Evolutionary conservation across 2,888 invertebrate genomes (phyloP).

Genomic region (Lasioglossum vierecki): DNA sequence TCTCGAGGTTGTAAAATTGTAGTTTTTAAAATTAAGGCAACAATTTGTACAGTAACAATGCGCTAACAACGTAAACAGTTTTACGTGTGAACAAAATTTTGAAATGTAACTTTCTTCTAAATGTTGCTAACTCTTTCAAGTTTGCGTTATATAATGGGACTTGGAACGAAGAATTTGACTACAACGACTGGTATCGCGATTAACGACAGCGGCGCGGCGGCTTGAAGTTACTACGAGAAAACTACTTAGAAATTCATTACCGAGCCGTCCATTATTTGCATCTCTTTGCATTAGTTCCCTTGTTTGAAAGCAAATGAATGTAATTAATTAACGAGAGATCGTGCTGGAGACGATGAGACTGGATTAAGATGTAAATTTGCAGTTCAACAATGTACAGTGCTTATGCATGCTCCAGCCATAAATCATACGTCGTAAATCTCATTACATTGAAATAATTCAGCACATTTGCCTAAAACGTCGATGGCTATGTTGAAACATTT

Average conservation of each 20-base stretch:
- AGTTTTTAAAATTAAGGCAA: background rate
- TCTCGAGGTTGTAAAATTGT: background rate
- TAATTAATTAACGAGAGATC: slow-evolving; percentile 24
- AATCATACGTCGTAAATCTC: background rate
- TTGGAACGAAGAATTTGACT: background rate
- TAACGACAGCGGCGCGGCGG: background rate
- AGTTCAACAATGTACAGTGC: background rate
- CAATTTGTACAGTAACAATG: background rate
- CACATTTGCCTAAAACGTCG: background rate
- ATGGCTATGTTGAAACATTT: background rate
- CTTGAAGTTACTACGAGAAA: background rate
- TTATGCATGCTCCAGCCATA: background rate
- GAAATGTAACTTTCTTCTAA: background rate
- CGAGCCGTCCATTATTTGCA: slow-evolving; percentile 27
- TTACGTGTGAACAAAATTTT: background rate
- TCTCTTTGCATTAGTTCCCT: slow-evolving; percentile 2
- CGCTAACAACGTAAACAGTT: background rate
- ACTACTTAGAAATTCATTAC: slow-evolving; percentile 21
- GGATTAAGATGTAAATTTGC: slow-evolving; percentile 34
- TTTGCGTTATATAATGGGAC: background rate
- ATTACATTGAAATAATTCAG: background rate
- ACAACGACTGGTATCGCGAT: background rate
- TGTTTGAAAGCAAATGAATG: slow-evolving; percentile 10
- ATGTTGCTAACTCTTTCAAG: background rate
- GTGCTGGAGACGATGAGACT: background rate